These are phyloP conservation scores for Ceratina calcarata DNA, from an alignment of 1,140 invertebrate species.

Conservation along the genomic window DNA sequence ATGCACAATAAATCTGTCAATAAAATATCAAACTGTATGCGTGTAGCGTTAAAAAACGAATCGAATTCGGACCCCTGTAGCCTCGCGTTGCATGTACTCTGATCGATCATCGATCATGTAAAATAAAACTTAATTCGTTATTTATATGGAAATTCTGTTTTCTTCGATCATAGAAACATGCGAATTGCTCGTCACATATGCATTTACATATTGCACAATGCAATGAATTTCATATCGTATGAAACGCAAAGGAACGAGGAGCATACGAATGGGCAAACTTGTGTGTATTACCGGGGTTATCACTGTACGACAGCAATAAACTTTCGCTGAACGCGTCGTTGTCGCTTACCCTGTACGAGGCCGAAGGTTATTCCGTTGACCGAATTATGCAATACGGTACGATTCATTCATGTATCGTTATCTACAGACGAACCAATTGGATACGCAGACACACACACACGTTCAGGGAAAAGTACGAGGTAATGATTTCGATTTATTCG, in stretches of 20 bases:
- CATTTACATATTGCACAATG: slow-evolving; percentile 4
- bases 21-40: neutral
- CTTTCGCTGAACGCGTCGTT: slow-evolving; percentile 41
- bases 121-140: slow-evolving; percentile 45
- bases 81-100: slow-evolving; percentile 23
- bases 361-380: slow-evolving; percentile 46
- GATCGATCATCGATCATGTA: slow-evolving; percentile 27
- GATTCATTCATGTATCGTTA: slow-evolving; percentile 31
- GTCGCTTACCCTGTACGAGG: slow-evolving; percentile 45
- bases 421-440: neutral
- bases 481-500: neutral
- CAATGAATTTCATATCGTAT: slow-evolving; percentile 19
- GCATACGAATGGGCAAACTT: slow-evolving; percentile 11
- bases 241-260: neutral
- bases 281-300: slow-evolving; percentile 52
- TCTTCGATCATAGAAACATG: neutral
- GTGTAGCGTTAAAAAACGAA: neutral
- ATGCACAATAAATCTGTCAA: no score
- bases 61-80: slow-evolving; percentile 8
- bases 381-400: slow-evolving; percentile 55
- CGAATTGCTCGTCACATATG: neutral
- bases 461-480: no score
- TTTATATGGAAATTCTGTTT: slow-evolving; percentile 18
- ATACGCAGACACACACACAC: no score
- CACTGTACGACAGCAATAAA: slow-evolving; percentile 58